These are phyloP conservation scores for Hyperoplus immaculatus DNA, from an alignment of 2,797 vertebrate genomes.

Conservation along the genomic window DNA sequence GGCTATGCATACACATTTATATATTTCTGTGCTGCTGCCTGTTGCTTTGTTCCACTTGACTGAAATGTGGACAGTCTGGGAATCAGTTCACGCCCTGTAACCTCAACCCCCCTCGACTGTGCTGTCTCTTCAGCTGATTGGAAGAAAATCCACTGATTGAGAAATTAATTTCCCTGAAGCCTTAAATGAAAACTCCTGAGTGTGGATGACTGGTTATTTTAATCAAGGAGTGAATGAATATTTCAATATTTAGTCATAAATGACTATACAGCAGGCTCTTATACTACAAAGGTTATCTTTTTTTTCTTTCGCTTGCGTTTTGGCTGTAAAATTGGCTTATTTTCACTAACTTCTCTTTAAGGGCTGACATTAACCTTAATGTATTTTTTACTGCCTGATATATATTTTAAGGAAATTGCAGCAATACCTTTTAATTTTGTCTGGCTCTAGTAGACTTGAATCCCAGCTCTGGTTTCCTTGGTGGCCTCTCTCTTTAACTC, in stretches of 20 bases:
- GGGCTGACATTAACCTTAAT: slow-evolving; percentile 15
- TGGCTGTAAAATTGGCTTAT: slow-evolving; percentile 14
- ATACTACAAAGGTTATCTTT: background rate
- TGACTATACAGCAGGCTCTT: background rate
- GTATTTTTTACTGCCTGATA: slow-evolving; percentile 5
- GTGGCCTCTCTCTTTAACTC: slow-evolving; percentile 51
- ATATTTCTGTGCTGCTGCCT: slow-evolving; percentile 42
- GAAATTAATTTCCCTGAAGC: slow-evolving; percentile 5
- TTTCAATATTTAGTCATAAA: background rate
- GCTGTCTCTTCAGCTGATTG: slow-evolving; percentile 46
- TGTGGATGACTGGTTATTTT: background rate
- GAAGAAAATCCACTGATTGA: slow-evolving; percentile 6
- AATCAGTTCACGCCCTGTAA: slow-evolving; percentile 39
- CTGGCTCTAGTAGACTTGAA: slow-evolving; percentile 27
- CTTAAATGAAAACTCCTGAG: background rate
- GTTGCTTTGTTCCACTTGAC: slow-evolving; percentile 50
- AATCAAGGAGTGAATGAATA: slow-evolving; percentile 3
- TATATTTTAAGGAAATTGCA: slow-evolving; percentile 14
- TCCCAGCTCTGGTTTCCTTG: slow-evolving; percentile 31
- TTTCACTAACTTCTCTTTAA: background rate
- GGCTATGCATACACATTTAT: background rate
- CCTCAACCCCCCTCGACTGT: slow-evolving; percentile 29
- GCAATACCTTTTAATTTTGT: slow-evolving; percentile 16
- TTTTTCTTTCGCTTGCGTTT: slow-evolving; percentile 19
- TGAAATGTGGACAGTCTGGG: slow-evolving; percentile 49